Base-by-base conservation (phyloP, 1,140 invertebrate species). In the Drosophila sucinea region DNA sequence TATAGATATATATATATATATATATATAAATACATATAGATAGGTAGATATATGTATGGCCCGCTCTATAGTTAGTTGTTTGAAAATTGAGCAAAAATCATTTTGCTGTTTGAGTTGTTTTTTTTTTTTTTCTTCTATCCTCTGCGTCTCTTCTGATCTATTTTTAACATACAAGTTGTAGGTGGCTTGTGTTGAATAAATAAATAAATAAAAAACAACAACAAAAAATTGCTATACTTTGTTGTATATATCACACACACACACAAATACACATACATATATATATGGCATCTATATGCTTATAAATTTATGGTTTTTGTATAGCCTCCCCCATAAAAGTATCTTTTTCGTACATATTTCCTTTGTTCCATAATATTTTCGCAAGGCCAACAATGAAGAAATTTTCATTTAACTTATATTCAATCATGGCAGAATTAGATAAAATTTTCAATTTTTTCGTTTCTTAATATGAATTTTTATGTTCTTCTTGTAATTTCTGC, bases 11-110 rank as follows among this genome's bases (percentile, higher is more conserved):
- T 54, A 38, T 54, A 38, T 35, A 57, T 57, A 30, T 65, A 56
- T 63, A 60, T 35, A 44, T 73, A 23, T 56, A 56, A 51, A 32
- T 62, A 47, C 60, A 33, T 41, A 54, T 67, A 30, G 55, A 55
- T 54, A 38, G 51, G 55, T 73, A 47, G 11, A 7, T 41, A 54
- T 65, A 60, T 66, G 67, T 73, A 75, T 73, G 64, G 60, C 65
- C 72, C 81, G 68, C 67, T 87, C 81, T 89, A 89, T 87, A 89
- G 80, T 87, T 87, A 89, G 84, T 87, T 89, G 84, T 89, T 89
- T 89, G 67, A 87, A 81, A 86, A 87, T 87, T 79, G 77, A 86
- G 83, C 83, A 79, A 86, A 86, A 86, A 86, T 79, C 85, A 89
- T 85, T 51, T 51, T 51, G 44, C 84, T 87, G 84, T 84, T 89